Conservation (phyloP, 1,140 invertebrate species). For the Diabrotica virgifera region DNA sequence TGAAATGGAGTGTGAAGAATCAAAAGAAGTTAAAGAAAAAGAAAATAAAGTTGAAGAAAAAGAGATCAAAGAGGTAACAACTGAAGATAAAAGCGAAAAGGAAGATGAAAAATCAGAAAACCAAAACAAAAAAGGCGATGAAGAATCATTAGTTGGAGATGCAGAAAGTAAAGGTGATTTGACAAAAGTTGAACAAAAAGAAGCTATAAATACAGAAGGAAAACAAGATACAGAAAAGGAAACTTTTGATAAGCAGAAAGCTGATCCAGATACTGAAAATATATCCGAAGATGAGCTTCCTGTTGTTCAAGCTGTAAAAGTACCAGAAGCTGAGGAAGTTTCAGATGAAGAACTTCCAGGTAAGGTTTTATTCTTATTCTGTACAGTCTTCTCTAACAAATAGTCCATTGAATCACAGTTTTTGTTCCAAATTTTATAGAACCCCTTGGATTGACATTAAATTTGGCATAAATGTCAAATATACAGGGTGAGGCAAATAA, state of each 20-base stretch:
- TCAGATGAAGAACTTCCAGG: slow-evolving; percentile 73
- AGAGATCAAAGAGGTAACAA: not conserved
- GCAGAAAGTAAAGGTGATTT: not conserved
- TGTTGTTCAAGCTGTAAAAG: slow-evolving; percentile 46
- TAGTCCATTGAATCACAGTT: too few relatives aligned
- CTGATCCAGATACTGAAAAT: slow-evolving; percentile 64
- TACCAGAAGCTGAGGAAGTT: slow-evolving; percentile 65
- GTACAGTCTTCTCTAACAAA: too few relatives aligned
- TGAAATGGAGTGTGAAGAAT: not conserved
- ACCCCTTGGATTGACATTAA: too few relatives aligned
- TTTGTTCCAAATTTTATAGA: too few relatives aligned
- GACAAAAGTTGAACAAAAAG: not conserved
- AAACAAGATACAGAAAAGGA: slow-evolving; percentile 16
- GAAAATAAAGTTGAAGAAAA: not conserved
- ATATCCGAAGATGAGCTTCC: slow-evolving; percentile 67
- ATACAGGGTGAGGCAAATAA: too few relatives aligned
- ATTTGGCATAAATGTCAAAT: too few relatives aligned
- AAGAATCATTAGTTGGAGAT: not conserved
- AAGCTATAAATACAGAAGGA: slow-evolving; percentile 17
- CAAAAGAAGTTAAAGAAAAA: not conserved
- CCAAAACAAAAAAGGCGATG: not conserved
- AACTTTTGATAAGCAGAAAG: slow-evolving; percentile 27
- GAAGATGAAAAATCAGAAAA: not conserved
- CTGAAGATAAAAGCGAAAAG: not conserved
- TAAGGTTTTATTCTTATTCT: not conserved